Conservation (phyloP, 2,113 vertebrate genomes). For the Chlamydotis undulata region DNA sequence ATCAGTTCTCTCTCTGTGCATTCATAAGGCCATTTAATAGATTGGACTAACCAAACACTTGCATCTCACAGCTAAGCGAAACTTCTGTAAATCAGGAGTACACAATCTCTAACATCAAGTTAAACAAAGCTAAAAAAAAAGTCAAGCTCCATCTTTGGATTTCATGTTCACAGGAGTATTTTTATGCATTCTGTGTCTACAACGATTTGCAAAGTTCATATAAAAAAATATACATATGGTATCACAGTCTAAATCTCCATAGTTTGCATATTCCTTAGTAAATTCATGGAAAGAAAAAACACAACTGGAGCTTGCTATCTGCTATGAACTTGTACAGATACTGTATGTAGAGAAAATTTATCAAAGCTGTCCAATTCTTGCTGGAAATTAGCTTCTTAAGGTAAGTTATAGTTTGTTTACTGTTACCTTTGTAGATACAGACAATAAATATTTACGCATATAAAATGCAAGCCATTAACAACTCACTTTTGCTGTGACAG, state of each 20-base stretch:
- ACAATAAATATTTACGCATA: not conserved
- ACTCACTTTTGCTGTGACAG: not conserved
- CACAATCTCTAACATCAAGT: not conserved
- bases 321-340: not conserved
- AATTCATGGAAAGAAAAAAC: conserved; percentile 19
- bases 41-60: not conserved
- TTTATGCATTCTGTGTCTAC: conserved; percentile 29
- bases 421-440: not conserved
- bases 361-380: conserved; percentile 17
- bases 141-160: conserved; percentile 56
- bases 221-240: conserved; percentile 48
- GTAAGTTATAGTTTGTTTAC: not conserved
- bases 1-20: not conserved
- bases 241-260: conserved; percentile 21
- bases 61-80: not conserved
- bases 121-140: not conserved
- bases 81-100: not conserved
- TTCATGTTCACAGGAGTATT: conserved; percentile 55
- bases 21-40: not conserved
- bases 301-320: not conserved
- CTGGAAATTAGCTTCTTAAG: not conserved
- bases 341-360: not conserved
- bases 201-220: conserved; percentile 19
- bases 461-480: conserved; percentile 8
- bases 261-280: not conserved